Percentiles rank a stretch among this genome's conserved stretches.
Conservation (phyloP, 2,113 vertebrate species). For the Catagonus wagneri region DNA sequence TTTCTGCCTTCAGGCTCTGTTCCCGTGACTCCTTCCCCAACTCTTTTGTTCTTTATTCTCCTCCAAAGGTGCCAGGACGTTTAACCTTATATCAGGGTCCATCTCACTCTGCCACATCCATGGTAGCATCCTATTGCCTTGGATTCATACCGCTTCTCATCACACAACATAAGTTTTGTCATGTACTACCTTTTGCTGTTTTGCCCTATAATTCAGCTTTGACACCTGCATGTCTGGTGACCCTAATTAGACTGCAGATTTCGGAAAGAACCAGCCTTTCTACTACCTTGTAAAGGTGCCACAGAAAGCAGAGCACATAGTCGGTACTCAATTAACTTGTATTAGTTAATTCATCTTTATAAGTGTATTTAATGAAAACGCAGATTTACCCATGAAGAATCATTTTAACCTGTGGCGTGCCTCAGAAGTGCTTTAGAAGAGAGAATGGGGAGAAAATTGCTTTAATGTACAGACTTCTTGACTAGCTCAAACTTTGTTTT, state of each 20-base stretch:
- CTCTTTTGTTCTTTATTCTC: background rate
- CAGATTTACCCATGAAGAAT: background rate
- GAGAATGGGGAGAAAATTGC: background rate
- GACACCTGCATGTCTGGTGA: background rate
- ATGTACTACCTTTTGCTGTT: background rate
- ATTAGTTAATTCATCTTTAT: background rate
- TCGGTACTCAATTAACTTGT: background rate
- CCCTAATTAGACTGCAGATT: background rate
- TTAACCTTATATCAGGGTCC: background rate
- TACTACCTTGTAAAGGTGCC: conserved; percentile 13
- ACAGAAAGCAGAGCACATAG: background rate
- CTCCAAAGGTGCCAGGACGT: background rate
- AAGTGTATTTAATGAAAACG: background rate
- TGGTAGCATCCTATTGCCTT: background rate
- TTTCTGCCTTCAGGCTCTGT: background rate
- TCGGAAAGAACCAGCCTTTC: background rate
- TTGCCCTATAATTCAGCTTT: background rate
- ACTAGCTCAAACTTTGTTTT: background rate
- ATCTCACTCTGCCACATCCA: background rate
- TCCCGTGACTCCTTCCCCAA: background rate
- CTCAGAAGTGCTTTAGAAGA: background rate
- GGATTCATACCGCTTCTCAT: background rate
- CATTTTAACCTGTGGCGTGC: background rate
- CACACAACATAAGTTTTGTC: background rate
- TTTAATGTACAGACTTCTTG: background rate